These are phyloP conservation scores for Chironomus striatipennis DNA, from an alignment of 1,140 invertebrate species.

Conservation along the genomic window DNA sequence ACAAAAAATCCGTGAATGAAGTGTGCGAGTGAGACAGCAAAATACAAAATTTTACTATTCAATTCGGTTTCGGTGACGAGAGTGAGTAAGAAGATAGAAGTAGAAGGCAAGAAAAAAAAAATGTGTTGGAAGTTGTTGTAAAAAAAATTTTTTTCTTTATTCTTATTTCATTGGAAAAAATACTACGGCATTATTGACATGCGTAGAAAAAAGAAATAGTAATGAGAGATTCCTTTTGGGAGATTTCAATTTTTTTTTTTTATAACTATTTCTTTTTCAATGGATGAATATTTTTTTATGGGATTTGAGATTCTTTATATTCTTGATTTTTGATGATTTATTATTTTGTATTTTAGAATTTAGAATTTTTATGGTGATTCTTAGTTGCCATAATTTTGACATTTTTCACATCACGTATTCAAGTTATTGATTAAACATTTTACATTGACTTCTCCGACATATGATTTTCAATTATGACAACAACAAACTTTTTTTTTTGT, in stretches of 20 bases:
- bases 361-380: too few species aligned
- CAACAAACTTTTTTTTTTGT: not conserved
- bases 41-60: not conserved
- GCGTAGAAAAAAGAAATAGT: not conserved
- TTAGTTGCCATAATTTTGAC: too few species aligned
- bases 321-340: too few species aligned
- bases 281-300: not conserved
- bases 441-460: too few species aligned
- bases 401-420: too few species aligned
- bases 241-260: not conserved
- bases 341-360: too few species aligned
- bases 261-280: not conserved
- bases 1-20: slow-evolving; percentile 9
- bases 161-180: slow-evolving; percentile 4
- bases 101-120: not conserved
- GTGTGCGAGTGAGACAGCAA: not conserved
- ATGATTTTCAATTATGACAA: not conserved
- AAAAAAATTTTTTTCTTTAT: not conserved
- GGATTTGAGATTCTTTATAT: not conserved
- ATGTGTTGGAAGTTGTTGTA: slow-evolving; percentile 8
- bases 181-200: not conserved
- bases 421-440: too few species aligned
- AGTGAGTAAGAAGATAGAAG: too few species aligned
- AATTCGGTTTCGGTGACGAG: not conserved
- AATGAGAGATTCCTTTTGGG: not conserved